phyloP scores from a whole-genome alignment of 2,113 vertebrate species.

The Fukomys damarensis region DNA sequence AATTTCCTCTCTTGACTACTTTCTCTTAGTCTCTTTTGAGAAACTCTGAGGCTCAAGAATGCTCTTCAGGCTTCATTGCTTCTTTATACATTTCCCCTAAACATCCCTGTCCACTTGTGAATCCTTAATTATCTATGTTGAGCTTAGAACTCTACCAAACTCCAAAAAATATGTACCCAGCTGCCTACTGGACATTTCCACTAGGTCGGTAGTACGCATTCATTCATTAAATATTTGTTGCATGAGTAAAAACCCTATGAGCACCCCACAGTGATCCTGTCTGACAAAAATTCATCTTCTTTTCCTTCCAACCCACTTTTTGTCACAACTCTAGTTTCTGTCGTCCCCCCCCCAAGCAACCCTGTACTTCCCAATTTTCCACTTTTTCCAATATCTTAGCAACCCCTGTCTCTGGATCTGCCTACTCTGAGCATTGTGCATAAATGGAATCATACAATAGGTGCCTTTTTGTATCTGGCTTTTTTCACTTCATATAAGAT shows the following conservation, averaged over 20 bases:
- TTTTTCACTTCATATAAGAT: neutral
- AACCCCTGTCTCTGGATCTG: neutral
- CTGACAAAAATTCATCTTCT: neutral
- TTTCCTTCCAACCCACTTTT: neutral
- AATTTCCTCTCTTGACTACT: neutral
- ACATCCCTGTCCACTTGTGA: neutral
- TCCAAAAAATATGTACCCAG: neutral
- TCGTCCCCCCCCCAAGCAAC: neutral
- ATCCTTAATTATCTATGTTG: neutral
- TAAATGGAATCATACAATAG: neutral
- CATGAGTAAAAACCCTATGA: slow-evolving; percentile 29
- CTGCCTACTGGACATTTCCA: neutral
- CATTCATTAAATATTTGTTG: slow-evolving; percentile 2
- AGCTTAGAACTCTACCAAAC: neutral
- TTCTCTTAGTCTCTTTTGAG: slow-evolving; percentile 9
- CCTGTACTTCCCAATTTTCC: neutral
- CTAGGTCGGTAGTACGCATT: neutral
- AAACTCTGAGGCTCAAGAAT: neutral
- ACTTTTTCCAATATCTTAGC: neutral
- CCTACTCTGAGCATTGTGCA: neutral
- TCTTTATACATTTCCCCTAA: neutral
- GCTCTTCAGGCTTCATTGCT: neutral
- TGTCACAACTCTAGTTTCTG: neutral
- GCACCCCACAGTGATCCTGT: neutral
- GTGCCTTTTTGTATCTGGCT: neutral